Conservation (phyloP, 2,797 vertebrate genomes). For the Coreius guichenoti region DNA sequence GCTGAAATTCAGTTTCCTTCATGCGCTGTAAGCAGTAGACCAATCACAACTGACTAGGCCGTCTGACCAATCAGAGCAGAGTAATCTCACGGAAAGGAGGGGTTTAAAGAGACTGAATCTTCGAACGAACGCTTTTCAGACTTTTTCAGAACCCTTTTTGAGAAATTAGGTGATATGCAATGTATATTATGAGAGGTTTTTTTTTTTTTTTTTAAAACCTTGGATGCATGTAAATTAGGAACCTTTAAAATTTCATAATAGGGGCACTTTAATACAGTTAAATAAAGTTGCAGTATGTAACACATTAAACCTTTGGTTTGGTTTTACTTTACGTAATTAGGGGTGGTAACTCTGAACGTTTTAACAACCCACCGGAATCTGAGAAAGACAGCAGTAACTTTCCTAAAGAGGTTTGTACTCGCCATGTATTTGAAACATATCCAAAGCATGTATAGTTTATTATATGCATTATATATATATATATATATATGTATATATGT, state of each 20-base stretch:
- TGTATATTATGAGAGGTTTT: neutral
- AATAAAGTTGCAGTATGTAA: neutral
- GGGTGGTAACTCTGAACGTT: neutral
- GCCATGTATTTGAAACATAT: neutral
- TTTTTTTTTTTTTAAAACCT: neutral
- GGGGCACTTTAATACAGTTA: neutral
- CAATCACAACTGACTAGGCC: neutral
- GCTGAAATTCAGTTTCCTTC: neutral
- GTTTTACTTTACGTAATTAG: constrained; percentile 21
- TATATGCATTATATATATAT: no score
- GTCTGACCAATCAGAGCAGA: neutral
- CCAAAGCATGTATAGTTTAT: neutral
- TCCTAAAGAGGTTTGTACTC: constrained; percentile 31
- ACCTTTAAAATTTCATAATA: neutral
- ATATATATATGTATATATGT: no score
- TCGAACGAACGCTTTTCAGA: neutral
- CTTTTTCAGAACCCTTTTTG: no score
- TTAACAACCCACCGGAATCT: constrained; percentile 14
- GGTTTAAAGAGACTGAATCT: neutral
- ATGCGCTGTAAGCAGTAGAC: neutral
- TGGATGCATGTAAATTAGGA: neutral
- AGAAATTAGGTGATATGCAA: neutral
- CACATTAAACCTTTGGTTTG: constrained; percentile 5
- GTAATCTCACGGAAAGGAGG: neutral
- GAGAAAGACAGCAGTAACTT: neutral